Conservation (phyloP, 2,888 invertebrate species). For the Sinotaia quadrata region DNA sequence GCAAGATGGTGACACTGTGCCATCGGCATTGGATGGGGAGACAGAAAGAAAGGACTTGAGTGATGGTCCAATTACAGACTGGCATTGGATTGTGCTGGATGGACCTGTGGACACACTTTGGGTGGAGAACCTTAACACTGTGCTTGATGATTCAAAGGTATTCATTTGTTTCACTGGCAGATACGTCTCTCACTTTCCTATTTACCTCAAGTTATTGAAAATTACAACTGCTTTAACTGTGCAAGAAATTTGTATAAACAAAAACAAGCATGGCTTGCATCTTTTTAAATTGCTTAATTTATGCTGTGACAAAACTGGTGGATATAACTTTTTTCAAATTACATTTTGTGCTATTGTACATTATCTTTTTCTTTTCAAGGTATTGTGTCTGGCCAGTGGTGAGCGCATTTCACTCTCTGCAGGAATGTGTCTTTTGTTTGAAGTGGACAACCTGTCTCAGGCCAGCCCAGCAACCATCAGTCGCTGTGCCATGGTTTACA, state of each 20-base stretch:
- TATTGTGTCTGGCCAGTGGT: constrained; percentile 71
- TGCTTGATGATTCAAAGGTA: constrained; percentile 70
- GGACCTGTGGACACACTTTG: constrained; percentile 72
- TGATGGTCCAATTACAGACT: constrained; percentile 52
- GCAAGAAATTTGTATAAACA: too few species aligned
- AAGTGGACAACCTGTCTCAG: constrained; percentile 70
- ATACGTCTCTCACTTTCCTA: too few species aligned
- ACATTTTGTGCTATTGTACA: too few species aligned
- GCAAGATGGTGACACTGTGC: constrained; percentile 10
- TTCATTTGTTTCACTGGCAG: too few species aligned
- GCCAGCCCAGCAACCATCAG: constrained; percentile 72
- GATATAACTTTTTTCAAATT: too few species aligned
- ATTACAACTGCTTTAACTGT: too few species aligned
- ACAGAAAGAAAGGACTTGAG: constrained; percentile 44
- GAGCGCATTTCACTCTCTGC: constrained; percentile 68
- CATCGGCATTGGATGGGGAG: constrained; percentile 35
- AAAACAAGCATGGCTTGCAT: too few species aligned
- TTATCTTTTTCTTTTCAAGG: constrained; percentile 37
- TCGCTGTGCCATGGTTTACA: constrained; percentile 72
- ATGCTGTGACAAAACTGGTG: too few species aligned
- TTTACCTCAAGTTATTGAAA: too few species aligned
- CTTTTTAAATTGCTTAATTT: too few species aligned
- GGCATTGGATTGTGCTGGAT: constrained; percentile 71
- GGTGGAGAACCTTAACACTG: constrained; percentile 73
- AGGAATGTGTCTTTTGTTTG: constrained; percentile 71